Evolutionary conservation across 2,113 vertebrate genomes (phyloP).

Genomic region (Phaethon lepturus): DNA sequence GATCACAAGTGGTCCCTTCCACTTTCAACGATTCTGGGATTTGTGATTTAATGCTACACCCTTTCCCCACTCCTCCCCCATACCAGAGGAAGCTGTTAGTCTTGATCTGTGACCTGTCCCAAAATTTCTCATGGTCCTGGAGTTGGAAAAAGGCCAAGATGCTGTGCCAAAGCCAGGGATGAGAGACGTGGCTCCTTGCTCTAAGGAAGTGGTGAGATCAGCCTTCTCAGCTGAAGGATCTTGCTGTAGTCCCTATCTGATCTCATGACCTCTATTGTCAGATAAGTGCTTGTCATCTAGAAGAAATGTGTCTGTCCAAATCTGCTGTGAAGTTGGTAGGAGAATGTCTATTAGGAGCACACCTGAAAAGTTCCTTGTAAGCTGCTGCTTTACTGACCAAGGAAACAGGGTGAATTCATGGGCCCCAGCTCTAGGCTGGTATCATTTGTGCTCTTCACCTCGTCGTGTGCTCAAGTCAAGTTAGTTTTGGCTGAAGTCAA

Average conservation of each 20-base stretch:
- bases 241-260: not conserved
- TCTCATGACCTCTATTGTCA: not conserved
- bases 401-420: not conserved
- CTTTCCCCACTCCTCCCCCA: not conserved
- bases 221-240: not conserved
- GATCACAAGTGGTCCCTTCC: not conserved
- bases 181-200: not conserved
- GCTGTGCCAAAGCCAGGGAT: not conserved
- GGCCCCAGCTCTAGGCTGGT: accelerated
- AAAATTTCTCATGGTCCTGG: not conserved
- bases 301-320: not conserved
- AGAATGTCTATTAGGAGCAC: not conserved
- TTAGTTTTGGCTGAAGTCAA: not conserved
- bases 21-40: not conserved
- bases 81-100: not conserved
- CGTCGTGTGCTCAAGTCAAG: not conserved
- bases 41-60: not conserved
- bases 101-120: not conserved
- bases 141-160: not conserved
- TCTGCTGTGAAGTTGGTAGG: not conserved
- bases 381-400: not conserved
- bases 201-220: not conserved
- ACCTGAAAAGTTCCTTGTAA: not conserved
- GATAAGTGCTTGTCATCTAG: not conserved
- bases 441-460: not conserved